Percentiles rank a stretch among this genome's conserved stretches.
These are phyloP conservation scores for Artemia sp. DNA, from an alignment of 2,888 invertebrate species.

Conservation along the genomic window DNA sequence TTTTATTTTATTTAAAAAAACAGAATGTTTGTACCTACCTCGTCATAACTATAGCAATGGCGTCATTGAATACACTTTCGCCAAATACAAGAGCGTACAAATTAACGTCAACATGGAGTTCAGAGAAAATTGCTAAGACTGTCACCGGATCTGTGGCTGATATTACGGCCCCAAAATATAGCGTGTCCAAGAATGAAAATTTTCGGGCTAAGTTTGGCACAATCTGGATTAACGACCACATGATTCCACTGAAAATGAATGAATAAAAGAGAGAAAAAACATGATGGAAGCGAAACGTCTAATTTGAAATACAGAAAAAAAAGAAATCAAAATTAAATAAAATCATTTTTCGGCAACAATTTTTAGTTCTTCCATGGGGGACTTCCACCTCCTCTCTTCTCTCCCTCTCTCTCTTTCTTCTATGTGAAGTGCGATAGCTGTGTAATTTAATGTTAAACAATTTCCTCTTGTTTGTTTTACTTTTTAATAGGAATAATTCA, in stretches of 20 bases:
- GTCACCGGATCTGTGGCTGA: conserved; percentile 97
- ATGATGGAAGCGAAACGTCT: conserved; percentile 14
- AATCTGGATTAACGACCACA: conserved; percentile 76
- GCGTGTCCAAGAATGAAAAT: conserved; percentile 77
- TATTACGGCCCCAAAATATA: conserved; percentile 90
- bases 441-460: too few relatives aligned
- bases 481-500: too few relatives aligned
- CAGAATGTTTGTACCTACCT: conserved; percentile 45
- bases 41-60: conserved; percentile 90
- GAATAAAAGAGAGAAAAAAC: conserved; percentile 1
- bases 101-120: conserved; percentile 91
- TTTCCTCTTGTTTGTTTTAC: too few relatives aligned
- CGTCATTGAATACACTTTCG: conserved; percentile 95
- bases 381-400: not conserved
- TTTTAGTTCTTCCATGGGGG: not conserved
- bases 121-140: conserved; percentile 89
- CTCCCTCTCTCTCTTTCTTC: too few relatives aligned
- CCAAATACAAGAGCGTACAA: conserved; percentile 95
- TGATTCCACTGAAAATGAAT: conserved; percentile 44
- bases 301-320: conserved; percentile 4
- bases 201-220: conserved; percentile 50
- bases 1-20: not conserved
- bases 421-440: too few relatives aligned
- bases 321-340: not conserved
- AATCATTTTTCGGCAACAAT: not conserved